Base-by-base conservation (phyloP, 2,888 invertebrate genomes). In the Caenorhabditis sp. region DNA sequence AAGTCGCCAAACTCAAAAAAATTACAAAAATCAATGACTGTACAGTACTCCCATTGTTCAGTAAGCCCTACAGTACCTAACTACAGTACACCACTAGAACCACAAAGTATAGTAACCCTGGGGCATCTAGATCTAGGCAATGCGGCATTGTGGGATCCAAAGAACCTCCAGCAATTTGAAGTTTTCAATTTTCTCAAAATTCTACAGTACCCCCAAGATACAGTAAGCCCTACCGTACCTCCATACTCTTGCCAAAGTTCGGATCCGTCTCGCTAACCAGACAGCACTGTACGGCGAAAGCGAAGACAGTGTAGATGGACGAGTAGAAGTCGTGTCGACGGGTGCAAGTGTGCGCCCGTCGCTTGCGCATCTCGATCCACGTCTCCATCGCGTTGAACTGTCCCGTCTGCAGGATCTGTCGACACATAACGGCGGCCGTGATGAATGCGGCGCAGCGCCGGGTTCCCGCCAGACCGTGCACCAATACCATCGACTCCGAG, bases 351-450 rank as follows among this genome's bases (percentile, higher is more conserved):
- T 70, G 62, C 20, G 65, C 64, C 26, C 82, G 55, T 44, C 69
- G 50, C 35, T 64, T 68, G n/a, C 82, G 51, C 56, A 82, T 53
- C 35, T 82, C 82, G 6, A 72, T 60, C 82, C 82, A 82, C 24
- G 72, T 64, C 35, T 82, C 82, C 78, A 82, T 68, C 1, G 78
- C 62, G 13, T 72, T 60, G 28, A 82, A 82, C 18, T 69, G 37
- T n/a, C 78, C 82, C 22, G 72, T 69, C 13, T 72, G 78, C 26
- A 82, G 58, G 18, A 82, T 56, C 50, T 82, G 82, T 24, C 58
- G 53, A 22, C 78, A 82, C 82, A 82, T 78, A 18, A 82, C 37
- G 5, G 78, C 51, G 9, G 44, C 18, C n/a, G 53, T 68, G 5
- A 78, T 72, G 47, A 82, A 82, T 11, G 77, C 60, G 2, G 69